These are phyloP conservation scores for Schizaphis graminum DNA, from an alignment of 2,888 invertebrate species.

Conservation along the genomic window DNA sequence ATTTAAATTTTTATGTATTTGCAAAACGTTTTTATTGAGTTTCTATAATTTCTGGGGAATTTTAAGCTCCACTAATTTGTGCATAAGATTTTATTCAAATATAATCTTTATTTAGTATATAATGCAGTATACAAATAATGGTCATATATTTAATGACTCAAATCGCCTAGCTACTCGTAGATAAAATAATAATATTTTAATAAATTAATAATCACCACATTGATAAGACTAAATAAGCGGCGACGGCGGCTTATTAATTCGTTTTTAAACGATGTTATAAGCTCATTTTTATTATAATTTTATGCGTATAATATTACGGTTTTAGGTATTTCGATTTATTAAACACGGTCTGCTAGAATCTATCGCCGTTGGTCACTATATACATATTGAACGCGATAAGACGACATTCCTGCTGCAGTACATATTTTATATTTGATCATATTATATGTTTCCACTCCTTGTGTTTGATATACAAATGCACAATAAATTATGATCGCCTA, in stretches of 20 bases:
- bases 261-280: background rate
- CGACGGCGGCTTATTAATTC: background rate
- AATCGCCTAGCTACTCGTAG: background rate
- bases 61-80: background rate
- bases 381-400: constrained; percentile 1
- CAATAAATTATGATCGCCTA: background rate
- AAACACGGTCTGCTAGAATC: background rate
- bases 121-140: background rate
- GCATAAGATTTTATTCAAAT: background rate
- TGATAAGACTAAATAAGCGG: background rate
- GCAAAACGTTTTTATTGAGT: background rate
- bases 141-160: background rate
- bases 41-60: background rate
- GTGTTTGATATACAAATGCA: background rate
- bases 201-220: background rate
- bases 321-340: constrained; percentile 1
- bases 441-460: background rate
- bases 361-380: constrained; percentile 14
- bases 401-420: constrained; percentile 27
- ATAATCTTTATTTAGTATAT: background rate
- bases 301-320: background rate
- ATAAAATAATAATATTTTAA: background rate
- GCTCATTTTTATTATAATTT: background rate
- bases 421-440: background rate
- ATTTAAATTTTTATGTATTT: background rate